Conservation (phyloP, 1,140 invertebrate species). For the Steinernema khuongi region DNA sequence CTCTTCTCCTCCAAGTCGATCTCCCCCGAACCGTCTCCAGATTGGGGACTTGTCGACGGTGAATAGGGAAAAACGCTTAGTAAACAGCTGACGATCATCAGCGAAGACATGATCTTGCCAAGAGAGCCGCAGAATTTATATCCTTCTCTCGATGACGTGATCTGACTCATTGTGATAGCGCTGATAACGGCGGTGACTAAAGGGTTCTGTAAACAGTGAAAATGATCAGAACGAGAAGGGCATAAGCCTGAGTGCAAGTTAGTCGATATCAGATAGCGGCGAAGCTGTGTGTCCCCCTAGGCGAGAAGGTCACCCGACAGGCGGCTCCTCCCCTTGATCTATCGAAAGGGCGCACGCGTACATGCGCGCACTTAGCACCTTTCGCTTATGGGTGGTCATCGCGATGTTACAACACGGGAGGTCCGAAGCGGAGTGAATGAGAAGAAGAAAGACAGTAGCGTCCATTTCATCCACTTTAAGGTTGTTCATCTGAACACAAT, state of each 20-base stretch:
- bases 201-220: too few species aligned
- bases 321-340: neutral
- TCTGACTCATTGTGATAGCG: constrained; percentile 1
- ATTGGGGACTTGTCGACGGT: neutral
- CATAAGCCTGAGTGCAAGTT: too few species aligned
- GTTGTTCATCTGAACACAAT: too few species aligned
- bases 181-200: neutral
- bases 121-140: neutral
- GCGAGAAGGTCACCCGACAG: neutral
- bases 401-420: too few species aligned
- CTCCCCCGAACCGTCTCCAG: neutral
- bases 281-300: neutral
- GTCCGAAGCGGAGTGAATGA: too few species aligned
- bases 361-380: neutral
- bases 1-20: neutral
- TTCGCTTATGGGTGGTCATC: neutral
- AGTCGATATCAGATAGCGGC: constrained; percentile 3
- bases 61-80: neutral
- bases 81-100: neutral
- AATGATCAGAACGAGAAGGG: neutral
- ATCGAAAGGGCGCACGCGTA: neutral
- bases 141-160: neutral
- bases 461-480: too few species aligned
- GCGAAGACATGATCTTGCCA: neutral
- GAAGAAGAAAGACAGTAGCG: too few species aligned